These are phyloP conservation scores for Macropodus opercularis DNA, from an alignment of 2,797 vertebrate genomes.

Conservation along the genomic window DNA sequence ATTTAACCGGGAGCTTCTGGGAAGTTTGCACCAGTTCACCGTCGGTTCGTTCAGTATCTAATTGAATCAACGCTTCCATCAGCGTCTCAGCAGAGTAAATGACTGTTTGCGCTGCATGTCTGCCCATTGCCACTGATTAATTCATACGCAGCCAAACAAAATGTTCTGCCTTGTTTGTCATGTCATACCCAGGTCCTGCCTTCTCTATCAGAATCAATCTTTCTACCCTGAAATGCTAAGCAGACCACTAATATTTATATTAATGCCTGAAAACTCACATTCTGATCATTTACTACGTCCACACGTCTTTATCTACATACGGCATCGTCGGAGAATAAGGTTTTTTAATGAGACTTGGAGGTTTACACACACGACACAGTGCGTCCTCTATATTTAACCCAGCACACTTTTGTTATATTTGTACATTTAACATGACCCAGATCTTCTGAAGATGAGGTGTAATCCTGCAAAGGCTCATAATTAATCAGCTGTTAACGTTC, in stretches of 20 bases:
- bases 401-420: too few species aligned
- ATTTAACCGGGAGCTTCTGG: too few species aligned
- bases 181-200: conserved; percentile 62
- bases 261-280: too few species aligned
- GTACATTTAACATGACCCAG: too few species aligned
- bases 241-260: not conserved
- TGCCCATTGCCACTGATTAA: conserved; percentile 84
- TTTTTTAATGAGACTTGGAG: not conserved
- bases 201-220: conserved; percentile 30
- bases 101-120: conserved; percentile 80
- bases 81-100: conserved; percentile 75
- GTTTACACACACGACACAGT: not conserved
- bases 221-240: conserved; percentile 43
- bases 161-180: conserved; percentile 88
- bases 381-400: too few species aligned
- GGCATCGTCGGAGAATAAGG: not conserved
- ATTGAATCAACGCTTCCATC: conserved; percentile 83
- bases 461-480: not conserved
- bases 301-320: not conserved
- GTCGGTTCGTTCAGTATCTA: conserved; percentile 64
- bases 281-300: too few species aligned
- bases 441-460: not conserved
- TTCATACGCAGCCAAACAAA: conserved; percentile 81
- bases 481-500: not conserved
- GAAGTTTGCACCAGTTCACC: conserved; percentile 18